Conservation (phyloP, 2,888 invertebrate genomes). For the Sesamia inferens region DNA sequence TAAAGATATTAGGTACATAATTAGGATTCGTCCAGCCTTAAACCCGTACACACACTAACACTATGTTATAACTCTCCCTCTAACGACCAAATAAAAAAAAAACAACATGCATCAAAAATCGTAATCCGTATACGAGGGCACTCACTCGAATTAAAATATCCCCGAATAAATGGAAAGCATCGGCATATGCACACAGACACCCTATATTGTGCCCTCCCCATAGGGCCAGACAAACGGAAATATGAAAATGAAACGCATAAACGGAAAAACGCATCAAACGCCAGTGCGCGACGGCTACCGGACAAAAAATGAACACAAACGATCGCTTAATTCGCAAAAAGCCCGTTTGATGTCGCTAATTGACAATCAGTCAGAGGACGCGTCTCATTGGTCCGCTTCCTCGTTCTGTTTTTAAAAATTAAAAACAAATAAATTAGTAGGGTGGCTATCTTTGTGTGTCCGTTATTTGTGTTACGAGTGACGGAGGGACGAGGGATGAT, state of each 20-base stretch:
- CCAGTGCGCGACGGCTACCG: conserved; percentile 78
- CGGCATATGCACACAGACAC: conserved; percentile 65
- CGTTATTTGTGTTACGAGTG: conserved; percentile 60
- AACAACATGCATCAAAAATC: conserved; percentile 33
- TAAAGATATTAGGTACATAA: background rate
- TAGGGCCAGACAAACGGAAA: conserved; percentile 87
- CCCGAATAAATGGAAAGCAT: conserved; percentile 71
- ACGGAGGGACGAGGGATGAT: conserved; percentile 32
- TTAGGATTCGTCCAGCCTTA: background rate
- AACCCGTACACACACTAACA: background rate
- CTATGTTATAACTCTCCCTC: background rate
- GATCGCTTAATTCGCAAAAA: conserved; percentile 90
- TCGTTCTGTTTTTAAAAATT: conserved; percentile 89
- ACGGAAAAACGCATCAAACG: conserved; percentile 88
- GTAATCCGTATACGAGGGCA: conserved; percentile 69
- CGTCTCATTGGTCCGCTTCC: conserved; percentile 88
- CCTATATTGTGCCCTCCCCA: conserved; percentile 77
- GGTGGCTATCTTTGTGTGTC: conserved; percentile 78
- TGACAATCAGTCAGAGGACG: conserved; percentile 89
- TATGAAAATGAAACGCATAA: conserved; percentile 89
- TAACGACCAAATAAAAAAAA: conserved; percentile 8
- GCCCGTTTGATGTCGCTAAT: conserved; percentile 90
- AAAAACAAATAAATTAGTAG: conserved; percentile 87
- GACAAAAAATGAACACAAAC: conserved; percentile 89
- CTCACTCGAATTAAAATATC: conserved; percentile 82